phyloP scores from a whole-genome alignment of 1,140 invertebrate species.

The Musca domestica region DNA sequence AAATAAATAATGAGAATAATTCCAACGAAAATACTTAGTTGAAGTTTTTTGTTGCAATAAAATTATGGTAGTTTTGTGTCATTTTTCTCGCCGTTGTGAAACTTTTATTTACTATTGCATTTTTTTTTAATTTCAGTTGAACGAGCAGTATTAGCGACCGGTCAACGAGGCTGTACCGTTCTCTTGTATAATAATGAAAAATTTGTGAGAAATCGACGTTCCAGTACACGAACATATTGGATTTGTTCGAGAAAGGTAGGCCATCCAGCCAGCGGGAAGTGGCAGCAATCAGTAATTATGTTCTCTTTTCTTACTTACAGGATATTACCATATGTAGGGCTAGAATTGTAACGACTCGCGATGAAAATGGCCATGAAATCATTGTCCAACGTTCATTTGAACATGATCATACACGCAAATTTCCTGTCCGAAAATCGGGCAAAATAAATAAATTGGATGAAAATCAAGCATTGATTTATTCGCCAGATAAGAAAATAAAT shows the following conservation, averaged over 20 bases:
- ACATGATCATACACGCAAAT: conserved; percentile 48
- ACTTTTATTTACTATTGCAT: neutral
- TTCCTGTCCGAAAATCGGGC: conserved; percentile 11
- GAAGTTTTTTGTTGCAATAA: neutral
- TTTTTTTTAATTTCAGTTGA: conserved; percentile 29
- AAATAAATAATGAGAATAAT: neutral
- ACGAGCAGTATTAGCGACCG: conserved; percentile 43
- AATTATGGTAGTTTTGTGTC: neutral
- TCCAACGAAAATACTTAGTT: neutral
- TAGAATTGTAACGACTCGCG: conserved; percentile 44
- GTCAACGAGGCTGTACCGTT: conserved; percentile 46
- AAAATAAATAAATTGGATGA: neutral
- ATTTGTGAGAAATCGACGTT: conserved; percentile 49
- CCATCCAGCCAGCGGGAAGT: neutral
- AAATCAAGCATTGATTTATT: neutral
- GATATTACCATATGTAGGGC: conserved; percentile 47
- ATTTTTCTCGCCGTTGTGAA: neutral
- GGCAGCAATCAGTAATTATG: too few relatives aligned
- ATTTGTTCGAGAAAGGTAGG: conserved; percentile 47
- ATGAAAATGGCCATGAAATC: conserved; percentile 33
- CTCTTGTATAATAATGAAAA: conserved; percentile 42
- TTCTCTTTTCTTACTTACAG: conserved; percentile 27
- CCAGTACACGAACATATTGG: conserved; percentile 48
- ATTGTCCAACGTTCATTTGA: conserved; percentile 45
- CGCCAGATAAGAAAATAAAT: neutral